Conservation (phyloP, 2,888 invertebrate genomes). For the Nysson spinosus region DNA sequence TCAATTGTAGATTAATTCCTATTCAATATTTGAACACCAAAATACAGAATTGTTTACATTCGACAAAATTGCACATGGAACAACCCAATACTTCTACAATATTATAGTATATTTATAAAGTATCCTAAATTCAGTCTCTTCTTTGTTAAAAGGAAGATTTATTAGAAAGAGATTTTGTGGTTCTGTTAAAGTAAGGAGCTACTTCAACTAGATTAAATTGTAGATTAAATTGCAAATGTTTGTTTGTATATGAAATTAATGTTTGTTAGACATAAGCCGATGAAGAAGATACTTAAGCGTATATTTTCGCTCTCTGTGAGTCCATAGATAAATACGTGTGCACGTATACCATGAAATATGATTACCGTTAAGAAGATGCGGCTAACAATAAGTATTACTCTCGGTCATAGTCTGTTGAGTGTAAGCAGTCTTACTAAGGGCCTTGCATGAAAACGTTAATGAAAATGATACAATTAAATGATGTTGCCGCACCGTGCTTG, state of each 20-base stretch:
- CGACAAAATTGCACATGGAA: too few species aligned
- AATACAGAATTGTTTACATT: too few species aligned
- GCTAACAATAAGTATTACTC: conserved; percentile 25
- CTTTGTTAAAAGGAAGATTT: too few species aligned
- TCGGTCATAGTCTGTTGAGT: conserved; percentile 23
- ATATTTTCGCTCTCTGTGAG: conserved; percentile 22
- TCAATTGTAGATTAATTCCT: too few species aligned
- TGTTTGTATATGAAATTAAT: background rate
- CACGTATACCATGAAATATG: conserved; percentile 13
- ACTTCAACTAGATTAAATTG: too few species aligned
- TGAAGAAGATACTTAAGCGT: background rate
- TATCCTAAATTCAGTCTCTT: too few species aligned
- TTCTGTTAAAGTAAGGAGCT: too few species aligned
- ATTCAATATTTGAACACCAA: too few species aligned
- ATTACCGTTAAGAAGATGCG: conserved; percentile 29
- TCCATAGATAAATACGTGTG: too few species aligned
- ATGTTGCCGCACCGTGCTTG: conserved; percentile 38
- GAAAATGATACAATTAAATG: conserved; percentile 43
- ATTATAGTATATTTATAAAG: too few species aligned
- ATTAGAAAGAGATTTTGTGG: too few species aligned
- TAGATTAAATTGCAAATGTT: background rate
- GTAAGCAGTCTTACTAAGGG: conserved; percentile 4
- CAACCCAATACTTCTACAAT: too few species aligned
- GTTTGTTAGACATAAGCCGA: background rate
- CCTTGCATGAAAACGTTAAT: conserved; percentile 28